phyloP scores from a whole-genome alignment of 2,797 vertebrate genomes.

The Manis javanica region DNA sequence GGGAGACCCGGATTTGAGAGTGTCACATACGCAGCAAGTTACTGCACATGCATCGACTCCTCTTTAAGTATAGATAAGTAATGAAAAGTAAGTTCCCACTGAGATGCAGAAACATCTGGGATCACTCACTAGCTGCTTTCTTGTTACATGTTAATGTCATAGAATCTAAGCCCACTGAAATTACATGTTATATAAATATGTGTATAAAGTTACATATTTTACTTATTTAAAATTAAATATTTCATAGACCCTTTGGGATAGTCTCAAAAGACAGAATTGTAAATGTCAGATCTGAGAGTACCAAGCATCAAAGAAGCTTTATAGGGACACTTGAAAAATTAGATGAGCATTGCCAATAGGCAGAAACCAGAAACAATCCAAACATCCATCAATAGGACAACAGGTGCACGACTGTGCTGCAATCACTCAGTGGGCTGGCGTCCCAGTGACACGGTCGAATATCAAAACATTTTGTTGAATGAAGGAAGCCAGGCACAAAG shows the following conservation, averaged over 20 bases:
- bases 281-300: background rate
- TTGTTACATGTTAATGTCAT: background rate
- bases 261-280: background rate
- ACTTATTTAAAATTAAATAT: background rate
- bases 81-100: background rate
- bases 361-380: background rate
- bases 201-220: no score
- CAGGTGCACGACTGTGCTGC: background rate
- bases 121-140: background rate
- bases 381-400: background rate
- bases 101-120: background rate
- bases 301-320: background rate
- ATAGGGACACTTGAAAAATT: background rate
- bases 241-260: background rate
- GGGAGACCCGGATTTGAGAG: background rate
- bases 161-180: background rate
- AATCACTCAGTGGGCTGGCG: background rate
- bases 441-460: background rate
- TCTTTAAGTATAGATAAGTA: background rate
- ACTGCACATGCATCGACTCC: background rate
- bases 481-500: background rate
- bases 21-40: no score
- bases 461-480: background rate
- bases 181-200: background rate
- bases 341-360: background rate